Conservation (phyloP, 2,888 invertebrate genomes). For the Perdita meconis region DNA sequence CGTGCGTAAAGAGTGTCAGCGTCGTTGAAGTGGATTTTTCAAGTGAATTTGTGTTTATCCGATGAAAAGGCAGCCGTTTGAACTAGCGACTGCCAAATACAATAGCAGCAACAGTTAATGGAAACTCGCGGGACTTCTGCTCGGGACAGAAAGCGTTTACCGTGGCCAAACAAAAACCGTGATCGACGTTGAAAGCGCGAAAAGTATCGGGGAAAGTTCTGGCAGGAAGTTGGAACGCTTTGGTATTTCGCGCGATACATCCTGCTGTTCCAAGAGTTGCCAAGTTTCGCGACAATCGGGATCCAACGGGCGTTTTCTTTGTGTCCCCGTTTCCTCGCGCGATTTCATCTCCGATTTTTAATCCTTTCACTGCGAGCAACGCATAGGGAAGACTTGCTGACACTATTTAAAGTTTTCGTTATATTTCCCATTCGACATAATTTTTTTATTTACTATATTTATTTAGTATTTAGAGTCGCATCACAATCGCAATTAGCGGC, state of each 20-base stretch:
- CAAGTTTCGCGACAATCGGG: background rate
- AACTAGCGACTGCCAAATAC: background rate
- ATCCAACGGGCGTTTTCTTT: background rate
- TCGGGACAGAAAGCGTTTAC: background rate
- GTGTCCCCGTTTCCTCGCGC: background rate
- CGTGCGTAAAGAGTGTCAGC: background rate
- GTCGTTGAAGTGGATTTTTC: background rate
- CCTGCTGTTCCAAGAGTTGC: too few species aligned
- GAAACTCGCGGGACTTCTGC: slow-evolving; percentile 6
- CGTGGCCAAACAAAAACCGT: background rate
- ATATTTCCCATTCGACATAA: too few species aligned
- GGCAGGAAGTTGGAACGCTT: background rate
- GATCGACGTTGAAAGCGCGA: slow-evolving; percentile 2
- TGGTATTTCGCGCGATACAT: background rate
- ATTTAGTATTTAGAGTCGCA: too few species aligned
- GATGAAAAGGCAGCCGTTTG: background rate
- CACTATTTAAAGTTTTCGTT: too few species aligned
- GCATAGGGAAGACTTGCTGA: too few species aligned
- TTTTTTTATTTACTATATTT: too few species aligned
- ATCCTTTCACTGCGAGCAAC: background rate
- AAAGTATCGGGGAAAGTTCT: slow-evolving; percentile 7
- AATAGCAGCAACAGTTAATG: background rate
- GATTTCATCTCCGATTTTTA: background rate
- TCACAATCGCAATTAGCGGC: too few species aligned
- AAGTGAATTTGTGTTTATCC: background rate